A percentile compares a stretch with the other conserved stretches of the same genome.
Conservation (phyloP, 2,113 vertebrate species). For the Megalops atlanticus region DNA sequence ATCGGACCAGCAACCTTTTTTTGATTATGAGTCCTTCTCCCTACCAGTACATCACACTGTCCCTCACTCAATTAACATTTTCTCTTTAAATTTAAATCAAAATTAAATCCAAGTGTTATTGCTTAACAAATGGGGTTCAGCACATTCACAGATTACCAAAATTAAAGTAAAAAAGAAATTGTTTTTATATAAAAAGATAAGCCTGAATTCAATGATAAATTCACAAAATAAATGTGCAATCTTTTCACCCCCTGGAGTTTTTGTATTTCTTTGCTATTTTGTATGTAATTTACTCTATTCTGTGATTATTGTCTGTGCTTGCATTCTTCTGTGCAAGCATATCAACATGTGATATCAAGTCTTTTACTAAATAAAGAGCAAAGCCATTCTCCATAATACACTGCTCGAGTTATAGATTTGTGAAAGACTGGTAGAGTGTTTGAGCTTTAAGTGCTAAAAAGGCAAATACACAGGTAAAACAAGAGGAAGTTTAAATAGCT, state of each 20-base stretch:
- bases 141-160: too few species aligned
- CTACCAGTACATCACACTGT: too few species aligned
- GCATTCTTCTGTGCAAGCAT: background rate
- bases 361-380: background rate
- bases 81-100: constrained; percentile 23
- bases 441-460: background rate
- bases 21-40: too few species aligned
- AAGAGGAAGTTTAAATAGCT: too few species aligned
- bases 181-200: background rate
- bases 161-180: too few species aligned
- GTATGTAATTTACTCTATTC: background rate
- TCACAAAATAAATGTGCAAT: background rate
- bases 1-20: too few species aligned
- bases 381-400: background rate
- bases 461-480: background rate
- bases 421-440: background rate
- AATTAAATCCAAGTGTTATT: too few species aligned
- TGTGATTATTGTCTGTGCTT: background rate
- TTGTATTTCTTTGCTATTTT: too few species aligned
- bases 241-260: background rate
- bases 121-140: too few species aligned
- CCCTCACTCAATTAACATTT: constrained; percentile 4
- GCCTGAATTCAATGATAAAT: background rate
- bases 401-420: background rate
- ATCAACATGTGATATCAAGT: background rate